Conservation (phyloP, 2,113 vertebrate species). For the Mesoclemmys tuberculata region DNA sequence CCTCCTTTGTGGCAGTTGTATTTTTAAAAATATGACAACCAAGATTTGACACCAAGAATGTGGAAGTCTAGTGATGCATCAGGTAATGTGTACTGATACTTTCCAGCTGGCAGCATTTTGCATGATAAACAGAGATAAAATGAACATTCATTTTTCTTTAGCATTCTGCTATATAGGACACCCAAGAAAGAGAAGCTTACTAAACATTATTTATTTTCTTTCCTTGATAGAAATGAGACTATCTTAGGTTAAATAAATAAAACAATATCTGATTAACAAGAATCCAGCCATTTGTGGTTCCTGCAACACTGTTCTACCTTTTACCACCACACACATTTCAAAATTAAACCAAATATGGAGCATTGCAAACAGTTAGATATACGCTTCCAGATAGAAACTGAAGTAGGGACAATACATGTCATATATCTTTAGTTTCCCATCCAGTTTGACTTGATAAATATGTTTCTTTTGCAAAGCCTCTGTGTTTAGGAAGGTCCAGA, state of each 20-base stretch:
- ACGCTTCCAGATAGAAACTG: neutral
- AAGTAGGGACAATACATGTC: conserved; percentile 11
- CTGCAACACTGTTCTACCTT: neutral
- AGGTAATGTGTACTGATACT: neutral
- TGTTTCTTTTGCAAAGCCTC: neutral
- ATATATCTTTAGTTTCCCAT: conserved; percentile 2
- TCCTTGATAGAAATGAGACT: neutral
- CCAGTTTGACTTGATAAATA: conserved; percentile 33
- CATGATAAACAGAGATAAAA: neutral
- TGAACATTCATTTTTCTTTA: neutral
- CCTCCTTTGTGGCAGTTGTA: neutral
- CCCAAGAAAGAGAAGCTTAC: neutral
- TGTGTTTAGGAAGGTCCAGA: neutral
- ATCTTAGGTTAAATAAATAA: neutral
- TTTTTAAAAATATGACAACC: neutral
- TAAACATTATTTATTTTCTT: conserved; percentile 6
- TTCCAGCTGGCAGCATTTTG: neutral
- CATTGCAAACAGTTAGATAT: neutral
- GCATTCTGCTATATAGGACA: neutral
- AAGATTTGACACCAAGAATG: neutral
- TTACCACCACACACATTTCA: neutral
- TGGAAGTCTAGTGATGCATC: neutral
- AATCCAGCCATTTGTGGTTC: neutral
- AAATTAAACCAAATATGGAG: neutral
- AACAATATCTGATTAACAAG: neutral